phyloP scores from a whole-genome alignment of 2,888 invertebrate species.

The Parnassius orleans region DNA sequence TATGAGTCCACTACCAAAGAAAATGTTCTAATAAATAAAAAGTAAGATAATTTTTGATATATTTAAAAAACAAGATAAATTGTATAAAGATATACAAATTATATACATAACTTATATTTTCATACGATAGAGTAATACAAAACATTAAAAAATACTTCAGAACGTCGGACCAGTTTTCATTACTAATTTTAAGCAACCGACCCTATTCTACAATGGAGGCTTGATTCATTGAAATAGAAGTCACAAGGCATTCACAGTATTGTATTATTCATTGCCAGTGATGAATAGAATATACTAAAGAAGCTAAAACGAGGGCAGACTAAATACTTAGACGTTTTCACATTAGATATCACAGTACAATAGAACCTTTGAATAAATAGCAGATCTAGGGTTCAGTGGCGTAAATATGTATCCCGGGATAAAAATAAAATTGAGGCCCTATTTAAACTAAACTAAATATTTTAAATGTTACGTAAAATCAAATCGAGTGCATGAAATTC shows the following conservation, averaged over 20 bases:
- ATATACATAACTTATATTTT: too few relatives aligned
- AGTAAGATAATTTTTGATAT: too few relatives aligned
- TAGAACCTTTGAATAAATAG: not conserved
- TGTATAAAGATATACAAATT: too few relatives aligned
- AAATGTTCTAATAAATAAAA: too few relatives aligned
- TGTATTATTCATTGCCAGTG: constrained; percentile 11
- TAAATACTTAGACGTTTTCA: constrained; percentile 12
- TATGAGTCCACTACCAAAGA: too few relatives aligned
- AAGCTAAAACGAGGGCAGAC: constrained; percentile 1
- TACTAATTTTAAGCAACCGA: constrained; percentile 2
- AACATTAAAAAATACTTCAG: not conserved
- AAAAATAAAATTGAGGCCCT: too few relatives aligned
- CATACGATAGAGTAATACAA: too few relatives aligned
- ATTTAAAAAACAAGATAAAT: too few relatives aligned
- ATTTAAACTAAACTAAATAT: too few relatives aligned
- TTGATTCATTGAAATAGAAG: constrained; percentile 7
- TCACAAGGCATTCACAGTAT: constrained; percentile 6
- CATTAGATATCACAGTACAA: constrained; percentile 8
- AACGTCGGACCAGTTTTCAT: constrained; percentile 3
- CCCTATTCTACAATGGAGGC: not conserved
- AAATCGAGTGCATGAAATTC: too few relatives aligned
- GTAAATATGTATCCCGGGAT: too few relatives aligned
- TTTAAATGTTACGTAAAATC: too few relatives aligned
- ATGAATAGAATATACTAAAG: constrained; percentile 5
- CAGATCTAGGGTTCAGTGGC: not conserved